phyloP scores from a whole-genome alignment of 2,888 invertebrate genomes.

The Scrobipalpa costella region DNA sequence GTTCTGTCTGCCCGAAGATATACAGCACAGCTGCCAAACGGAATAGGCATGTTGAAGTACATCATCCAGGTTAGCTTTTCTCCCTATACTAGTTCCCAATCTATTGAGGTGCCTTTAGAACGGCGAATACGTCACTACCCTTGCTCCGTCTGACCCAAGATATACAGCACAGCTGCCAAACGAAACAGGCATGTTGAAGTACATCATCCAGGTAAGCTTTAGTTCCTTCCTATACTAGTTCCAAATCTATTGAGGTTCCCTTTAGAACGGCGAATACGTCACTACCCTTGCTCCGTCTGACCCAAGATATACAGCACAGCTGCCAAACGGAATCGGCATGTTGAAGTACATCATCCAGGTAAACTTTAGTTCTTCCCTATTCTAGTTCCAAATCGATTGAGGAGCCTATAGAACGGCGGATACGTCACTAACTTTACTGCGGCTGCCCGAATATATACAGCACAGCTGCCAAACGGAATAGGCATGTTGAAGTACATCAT shows the following conservation, averaged over 20 bases:
- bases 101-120: conserved; percentile 87
- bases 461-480: conserved; percentile 91
- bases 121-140: conserved; percentile 89
- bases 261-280: too few relatives aligned
- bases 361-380: too few relatives aligned
- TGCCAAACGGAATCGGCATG: too few relatives aligned
- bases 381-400: conserved; percentile 85
- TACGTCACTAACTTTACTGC: conserved; percentile 90
- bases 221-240: neutral
- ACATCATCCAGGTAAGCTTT: conserved; percentile 86
- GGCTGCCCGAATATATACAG: conserved; percentile 93
- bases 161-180: conserved; percentile 92
- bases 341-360: too few relatives aligned
- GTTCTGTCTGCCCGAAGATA: too few relatives aligned
- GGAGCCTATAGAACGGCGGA: conserved; percentile 88
- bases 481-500: conserved; percentile 90
- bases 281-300: too few relatives aligned
- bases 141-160: conserved; percentile 92
- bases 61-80: too few relatives aligned
- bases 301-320: too few relatives aligned
- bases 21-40: too few relatives aligned
- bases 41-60: too few relatives aligned
- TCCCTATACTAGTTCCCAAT: too few relatives aligned
- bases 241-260: too few relatives aligned
- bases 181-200: conserved; percentile 90